phyloP scores from a whole-genome alignment of 2,888 invertebrate species.

The Cheilosia variabilis region DNA sequence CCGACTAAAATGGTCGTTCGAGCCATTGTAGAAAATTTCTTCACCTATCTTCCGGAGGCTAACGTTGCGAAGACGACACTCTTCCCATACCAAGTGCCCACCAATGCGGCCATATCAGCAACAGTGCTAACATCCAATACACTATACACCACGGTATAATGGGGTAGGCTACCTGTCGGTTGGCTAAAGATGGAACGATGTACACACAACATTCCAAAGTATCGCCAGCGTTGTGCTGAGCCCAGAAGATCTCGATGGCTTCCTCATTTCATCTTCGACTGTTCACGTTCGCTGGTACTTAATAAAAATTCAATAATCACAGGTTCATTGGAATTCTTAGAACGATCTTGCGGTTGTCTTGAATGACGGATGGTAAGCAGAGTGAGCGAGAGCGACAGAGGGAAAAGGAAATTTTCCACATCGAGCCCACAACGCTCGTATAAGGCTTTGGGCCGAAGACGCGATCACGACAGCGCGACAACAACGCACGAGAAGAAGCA shows the following conservation, averaged over 20 bases:
- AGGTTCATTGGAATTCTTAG: slow-evolving; percentile 76
- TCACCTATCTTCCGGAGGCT: slow-evolving; percentile 75
- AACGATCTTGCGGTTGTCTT: slow-evolving; percentile 76
- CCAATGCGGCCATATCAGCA: slow-evolving; percentile 71
- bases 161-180: slow-evolving; percentile 63
- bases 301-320: slow-evolving; percentile 75
- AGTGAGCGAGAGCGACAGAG: slow-evolving; percentile 70
- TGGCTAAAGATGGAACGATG: slow-evolving; percentile 74
- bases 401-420: slow-evolving; percentile 66
- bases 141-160: slow-evolving; percentile 26
- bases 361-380: slow-evolving; percentile 71
- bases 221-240: slow-evolving; percentile 66
- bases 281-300: slow-evolving; percentile 75
- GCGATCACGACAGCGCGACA: slow-evolving; percentile 29
- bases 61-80: slow-evolving; percentile 74
- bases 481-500: slow-evolving; percentile 63
- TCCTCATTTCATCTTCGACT: slow-evolving; percentile 75
- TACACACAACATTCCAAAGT: slow-evolving; percentile 72
- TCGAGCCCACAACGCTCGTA: slow-evolving; percentile 20
- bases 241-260: slow-evolving; percentile 76
- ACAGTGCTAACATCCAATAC: slow-evolving; percentile 69
- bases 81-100: slow-evolving; percentile 70
- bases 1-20: slow-evolving; percentile 73
- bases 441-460: slow-evolving; percentile 51
- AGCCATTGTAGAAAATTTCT: slow-evolving; percentile 75